phyloP scores from a whole-genome alignment of 2,888 invertebrate species.

The Drosophila barbarae region DNA sequence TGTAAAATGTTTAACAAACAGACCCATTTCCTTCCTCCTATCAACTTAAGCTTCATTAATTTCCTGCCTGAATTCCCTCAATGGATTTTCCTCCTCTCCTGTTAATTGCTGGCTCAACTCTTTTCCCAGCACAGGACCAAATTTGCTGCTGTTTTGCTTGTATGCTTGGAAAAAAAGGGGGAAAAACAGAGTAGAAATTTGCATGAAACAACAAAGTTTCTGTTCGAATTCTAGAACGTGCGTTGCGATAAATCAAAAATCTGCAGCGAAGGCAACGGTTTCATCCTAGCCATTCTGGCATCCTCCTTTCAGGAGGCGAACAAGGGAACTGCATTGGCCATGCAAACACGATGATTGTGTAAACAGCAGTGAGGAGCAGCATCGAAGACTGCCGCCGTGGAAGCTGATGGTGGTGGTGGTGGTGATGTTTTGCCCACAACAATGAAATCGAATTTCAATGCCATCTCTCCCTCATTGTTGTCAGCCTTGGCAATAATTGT shows the following conservation, averaged over 20 bases:
- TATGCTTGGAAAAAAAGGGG: background rate
- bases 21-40: background rate
- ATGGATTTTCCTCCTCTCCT: background rate
- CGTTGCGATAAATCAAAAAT: slow-evolving; percentile 64
- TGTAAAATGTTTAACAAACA: background rate
- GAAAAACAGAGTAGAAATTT: slow-evolving; percentile 20
- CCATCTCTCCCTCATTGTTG: slow-evolving; percentile 35
- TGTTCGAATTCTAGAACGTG: slow-evolving; percentile 23
- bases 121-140: background rate
- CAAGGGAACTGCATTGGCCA: slow-evolving; percentile 37
- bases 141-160: slow-evolving; percentile 35
- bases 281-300: slow-evolving; percentile 6
- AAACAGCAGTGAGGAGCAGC: slow-evolving; percentile 42
- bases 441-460: slow-evolving; percentile 67
- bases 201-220: slow-evolving; percentile 30
- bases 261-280: slow-evolving; percentile 47
- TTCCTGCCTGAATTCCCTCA: slow-evolving; percentile 21
- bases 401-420: background rate
- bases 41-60: slow-evolving; percentile 10
- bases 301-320: slow-evolving; percentile 18
- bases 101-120: slow-evolving; percentile 29
- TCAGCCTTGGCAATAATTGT: slow-evolving; percentile 66
- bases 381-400: background rate
- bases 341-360: slow-evolving; percentile 42
- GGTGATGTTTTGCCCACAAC: slow-evolving; percentile 18